These are phyloP conservation scores for Gymnoscopelus microlampas DNA, from an alignment of 2,797 vertebrate genomes.

Conservation along the genomic window DNA sequence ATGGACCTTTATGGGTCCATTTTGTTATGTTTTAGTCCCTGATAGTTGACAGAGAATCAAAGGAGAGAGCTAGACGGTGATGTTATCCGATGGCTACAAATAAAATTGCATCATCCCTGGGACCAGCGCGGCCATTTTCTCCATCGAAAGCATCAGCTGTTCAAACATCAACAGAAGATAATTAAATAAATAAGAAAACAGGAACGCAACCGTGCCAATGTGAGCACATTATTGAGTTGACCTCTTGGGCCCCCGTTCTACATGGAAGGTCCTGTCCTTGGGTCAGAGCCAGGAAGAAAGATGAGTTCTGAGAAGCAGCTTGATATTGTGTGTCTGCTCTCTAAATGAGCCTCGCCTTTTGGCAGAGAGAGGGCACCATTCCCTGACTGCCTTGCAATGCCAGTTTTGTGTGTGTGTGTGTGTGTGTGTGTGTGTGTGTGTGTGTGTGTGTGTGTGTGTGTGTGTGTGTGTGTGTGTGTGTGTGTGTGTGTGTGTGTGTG, in stretches of 20 bases:
- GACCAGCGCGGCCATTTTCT: not conserved
- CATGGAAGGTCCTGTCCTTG: not conserved
- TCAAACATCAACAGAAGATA: too few relatives aligned
- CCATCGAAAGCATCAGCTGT: too few relatives aligned
- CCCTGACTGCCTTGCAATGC: conserved; percentile 3
- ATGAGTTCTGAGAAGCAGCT: not conserved
- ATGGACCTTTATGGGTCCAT: too few relatives aligned
- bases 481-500: conserved; percentile 16
- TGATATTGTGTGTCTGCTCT: not conserved
- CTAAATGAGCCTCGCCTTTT: conserved; percentile 16
- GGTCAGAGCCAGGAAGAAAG: not conserved
- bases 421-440: not conserved
- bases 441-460: not conserved
- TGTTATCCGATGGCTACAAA: conserved; percentile 34
- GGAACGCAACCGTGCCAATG: too few relatives aligned
- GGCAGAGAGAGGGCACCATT: conserved; percentile 42
- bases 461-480: not conserved
- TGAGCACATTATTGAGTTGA: too few relatives aligned
- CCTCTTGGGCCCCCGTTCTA: not conserved
- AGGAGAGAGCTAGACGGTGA: conserved; percentile 24
- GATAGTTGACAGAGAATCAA: not conserved
- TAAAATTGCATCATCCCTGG: conserved; percentile 6
- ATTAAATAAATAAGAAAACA: too few relatives aligned
- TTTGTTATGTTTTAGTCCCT: too few relatives aligned
- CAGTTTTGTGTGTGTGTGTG: not conserved